Evolutionary conservation across 2,888 invertebrate genomes (phyloP).

Genomic region (Eristalis pertinax): DNA sequence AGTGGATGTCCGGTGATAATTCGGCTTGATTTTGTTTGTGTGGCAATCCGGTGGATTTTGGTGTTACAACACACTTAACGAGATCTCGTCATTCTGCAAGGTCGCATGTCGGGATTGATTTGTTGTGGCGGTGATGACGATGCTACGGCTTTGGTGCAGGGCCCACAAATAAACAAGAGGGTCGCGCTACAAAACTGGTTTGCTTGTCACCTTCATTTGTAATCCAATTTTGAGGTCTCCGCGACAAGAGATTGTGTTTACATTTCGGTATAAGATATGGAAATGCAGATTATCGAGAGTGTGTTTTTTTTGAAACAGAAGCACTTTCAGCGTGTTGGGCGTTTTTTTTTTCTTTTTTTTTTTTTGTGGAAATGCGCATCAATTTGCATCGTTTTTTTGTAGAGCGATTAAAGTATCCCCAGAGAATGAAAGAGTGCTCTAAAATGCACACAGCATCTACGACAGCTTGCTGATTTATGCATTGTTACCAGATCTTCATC

Average conservation of each 20-base stretch:
- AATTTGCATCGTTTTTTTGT: too few species aligned
- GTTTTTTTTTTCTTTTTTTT: too few species aligned
- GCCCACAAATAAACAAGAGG: neutral
- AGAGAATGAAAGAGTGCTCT: too few species aligned
- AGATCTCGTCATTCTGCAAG: constrained; percentile 37
- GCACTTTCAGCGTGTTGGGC: too few species aligned
- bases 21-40: constrained; percentile 11
- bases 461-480: too few species aligned
- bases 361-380: too few species aligned
- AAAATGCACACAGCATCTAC: too few species aligned
- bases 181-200: neutral
- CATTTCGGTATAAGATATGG: too few species aligned
- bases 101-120: constrained; percentile 10
- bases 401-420: too few species aligned
- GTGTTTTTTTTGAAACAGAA: too few species aligned
- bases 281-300: too few species aligned
- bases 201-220: neutral
- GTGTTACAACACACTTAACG: constrained; percentile 41
- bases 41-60: constrained; percentile 6
- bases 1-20: constrained; percentile 27
- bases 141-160: neutral
- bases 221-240: neutral
- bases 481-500: too few species aligned
- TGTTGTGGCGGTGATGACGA: neutral
- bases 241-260: neutral